Conservation (phyloP, 1,140 invertebrate genomes). For the Alviniconcha marisindica region DNA sequence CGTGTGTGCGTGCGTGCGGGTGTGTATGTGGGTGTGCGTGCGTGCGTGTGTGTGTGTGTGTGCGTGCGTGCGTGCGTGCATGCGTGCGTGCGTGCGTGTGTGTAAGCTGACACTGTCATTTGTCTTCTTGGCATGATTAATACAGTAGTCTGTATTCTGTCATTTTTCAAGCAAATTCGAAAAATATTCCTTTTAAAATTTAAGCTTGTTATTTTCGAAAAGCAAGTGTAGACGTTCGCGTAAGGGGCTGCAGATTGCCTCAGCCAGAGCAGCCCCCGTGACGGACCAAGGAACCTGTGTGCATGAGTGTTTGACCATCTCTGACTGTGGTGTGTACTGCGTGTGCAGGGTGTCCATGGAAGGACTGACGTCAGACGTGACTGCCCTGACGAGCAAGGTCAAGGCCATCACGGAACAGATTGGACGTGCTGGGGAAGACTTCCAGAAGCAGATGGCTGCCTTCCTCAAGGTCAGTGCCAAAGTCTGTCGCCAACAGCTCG, state of each 20-base stretch:
- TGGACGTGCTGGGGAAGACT: conserved; percentile 58
- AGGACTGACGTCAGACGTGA: conserved; percentile 64
- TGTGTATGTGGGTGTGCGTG: background rate
- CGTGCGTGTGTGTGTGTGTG: background rate
- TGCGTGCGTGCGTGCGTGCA: background rate
- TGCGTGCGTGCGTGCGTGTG: background rate
- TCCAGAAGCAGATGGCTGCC: conserved; percentile 67
- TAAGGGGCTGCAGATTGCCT: too few species aligned
- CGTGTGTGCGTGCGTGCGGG: too few species aligned
- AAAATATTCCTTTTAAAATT: too few species aligned
- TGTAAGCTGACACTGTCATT: too few species aligned
- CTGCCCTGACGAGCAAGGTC: conserved; percentile 62
- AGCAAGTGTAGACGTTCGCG: too few species aligned
- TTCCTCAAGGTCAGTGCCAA: conserved; percentile 65
- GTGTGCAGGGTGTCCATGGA: conserved; percentile 69
- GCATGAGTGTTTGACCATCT: conserved; percentile 2
- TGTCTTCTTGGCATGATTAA: too few species aligned
- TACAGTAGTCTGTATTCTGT: too few species aligned
- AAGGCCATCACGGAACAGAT: conserved; percentile 65
- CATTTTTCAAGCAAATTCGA: too few species aligned
- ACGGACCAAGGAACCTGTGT: background rate
- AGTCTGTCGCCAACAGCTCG: too few species aligned
- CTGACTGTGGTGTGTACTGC: too few species aligned
- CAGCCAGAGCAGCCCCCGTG: too few species aligned
- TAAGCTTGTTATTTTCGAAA: too few species aligned